Base-by-base conservation (phyloP, 2,888 invertebrate species). In the Theretra japonica region DNA sequence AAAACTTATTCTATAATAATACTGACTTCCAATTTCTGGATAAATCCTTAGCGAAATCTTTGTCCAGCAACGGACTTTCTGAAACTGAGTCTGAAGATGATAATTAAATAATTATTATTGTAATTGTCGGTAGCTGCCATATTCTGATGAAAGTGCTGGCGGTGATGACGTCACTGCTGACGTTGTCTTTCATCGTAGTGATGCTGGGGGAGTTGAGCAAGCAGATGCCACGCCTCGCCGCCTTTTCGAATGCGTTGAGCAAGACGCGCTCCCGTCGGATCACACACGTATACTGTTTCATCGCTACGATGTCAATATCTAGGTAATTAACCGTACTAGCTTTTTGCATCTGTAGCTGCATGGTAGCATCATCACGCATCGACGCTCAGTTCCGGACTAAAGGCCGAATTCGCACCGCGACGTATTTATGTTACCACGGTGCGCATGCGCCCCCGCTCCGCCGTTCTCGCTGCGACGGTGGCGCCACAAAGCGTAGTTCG, bases 151-250 rank as follows among this genome's bases (percentile, higher is more conserved):
- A 95, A 68, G 95, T 96, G 53, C 91, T 98, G 72, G 84, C 95
- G 2, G 90, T 95, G 62, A 96, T 97, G 80, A 97, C 98, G 4
- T 78, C 97, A 17, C 92, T 97, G 15, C 93, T 98, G 75, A 95
- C 96, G 19, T 94, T 96, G 0, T 97, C 97, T 2, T 96, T 97
- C 79, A 89, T 97, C 48, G 90, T 98, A 70, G 97, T 98, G 57
- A 97, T 98, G 98, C 96, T 98, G 33, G 98, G 98, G 86, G 98
- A 98, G 91, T 97, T 97, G 80, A 80, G 86, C 76, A 95, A 95
- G 70, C 89, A 96, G 58, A 96, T 97, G n/a, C 92, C 93, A 28
- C 93, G 93, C 33, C 90, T 98, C 50, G 96, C 96, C 77, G 95
- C 94, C 70, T 95, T 97, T 70, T 98, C 98, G 0, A 96, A 96